A percentile compares a stretch with the other conserved stretches of the same genome.
Conservation (phyloP, 1,140 invertebrate species). For the Potamilus streckersoni region DNA sequence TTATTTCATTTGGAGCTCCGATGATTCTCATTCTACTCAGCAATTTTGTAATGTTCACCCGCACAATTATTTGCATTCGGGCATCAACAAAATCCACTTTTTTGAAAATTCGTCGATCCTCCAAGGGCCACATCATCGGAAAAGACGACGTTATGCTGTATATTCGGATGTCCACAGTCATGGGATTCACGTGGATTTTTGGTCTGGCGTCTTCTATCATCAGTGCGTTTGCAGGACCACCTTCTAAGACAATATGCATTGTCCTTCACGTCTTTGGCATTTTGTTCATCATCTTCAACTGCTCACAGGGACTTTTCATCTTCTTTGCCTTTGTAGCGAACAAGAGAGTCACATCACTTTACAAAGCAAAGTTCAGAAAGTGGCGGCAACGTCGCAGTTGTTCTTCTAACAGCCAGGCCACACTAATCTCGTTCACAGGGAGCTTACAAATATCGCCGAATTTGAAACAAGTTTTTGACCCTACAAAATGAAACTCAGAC, state of each 20-base stretch:
- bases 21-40: constrained; percentile 60
- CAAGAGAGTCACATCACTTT: constrained; percentile 49
- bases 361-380: constrained; percentile 25
- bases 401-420: too few relatives aligned
- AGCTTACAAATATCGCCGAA: too few relatives aligned
- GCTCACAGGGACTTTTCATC: constrained; percentile 64
- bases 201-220: constrained; percentile 63
- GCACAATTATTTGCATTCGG: constrained; percentile 70
- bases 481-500: too few relatives aligned
- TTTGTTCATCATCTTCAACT: constrained; percentile 62
- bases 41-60: constrained; percentile 63
- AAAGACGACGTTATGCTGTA: constrained; percentile 72
- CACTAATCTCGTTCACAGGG: too few relatives aligned
- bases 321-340: constrained; percentile 64
- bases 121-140: constrained; percentile 43
- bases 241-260: constrained; percentile 41
- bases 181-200: constrained; percentile 69
- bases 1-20: constrained; percentile 65
- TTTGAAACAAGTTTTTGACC: too few relatives aligned
- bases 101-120: constrained; percentile 38
- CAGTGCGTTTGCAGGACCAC: constrained; percentile 41
- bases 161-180: constrained; percentile 69
- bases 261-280: constrained; percentile 50
- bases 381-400: not conserved
- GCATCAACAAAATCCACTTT: constrained; percentile 58